phyloP scores from a whole-genome alignment of 1,140 invertebrate species.

The Drosophila parvula region DNA sequence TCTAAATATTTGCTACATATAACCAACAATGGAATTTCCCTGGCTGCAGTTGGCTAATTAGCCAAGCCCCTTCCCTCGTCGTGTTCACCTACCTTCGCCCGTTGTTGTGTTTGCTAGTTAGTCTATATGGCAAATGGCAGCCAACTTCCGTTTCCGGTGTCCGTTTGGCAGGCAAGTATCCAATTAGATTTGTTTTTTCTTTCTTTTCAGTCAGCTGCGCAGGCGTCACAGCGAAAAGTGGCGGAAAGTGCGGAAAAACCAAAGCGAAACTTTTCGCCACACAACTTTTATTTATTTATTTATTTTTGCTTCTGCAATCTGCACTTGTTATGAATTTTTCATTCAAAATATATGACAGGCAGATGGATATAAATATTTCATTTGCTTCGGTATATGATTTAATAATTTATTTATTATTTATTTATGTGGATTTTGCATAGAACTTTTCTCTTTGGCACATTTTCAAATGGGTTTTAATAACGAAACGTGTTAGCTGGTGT shows the following conservation, averaged over 20 bases:
- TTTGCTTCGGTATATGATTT: conserved; percentile 10
- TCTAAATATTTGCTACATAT: background rate
- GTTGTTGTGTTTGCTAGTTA: conserved; percentile 17
- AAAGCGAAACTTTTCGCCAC: conserved; percentile 25
- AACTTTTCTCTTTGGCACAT: conserved; percentile 49
- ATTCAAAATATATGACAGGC: conserved; percentile 17
- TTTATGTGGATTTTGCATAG: conserved; percentile 6
- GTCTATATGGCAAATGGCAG: conserved; percentile 58
- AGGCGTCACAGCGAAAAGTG: conserved; percentile 63
- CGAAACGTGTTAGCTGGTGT: conserved; percentile 20
- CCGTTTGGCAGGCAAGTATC: conserved; percentile 54
- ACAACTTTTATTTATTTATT: conserved; percentile 36
- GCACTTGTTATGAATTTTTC: conserved; percentile 41
- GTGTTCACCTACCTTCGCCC: conserved; percentile 17
- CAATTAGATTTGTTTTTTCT: conserved; percentile 59
- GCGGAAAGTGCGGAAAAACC: conserved; percentile 24
- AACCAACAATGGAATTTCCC: conserved; percentile 19
- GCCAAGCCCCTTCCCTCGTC: background rate
- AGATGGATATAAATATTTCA: conserved; percentile 34
- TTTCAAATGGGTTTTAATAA: conserved; percentile 44
- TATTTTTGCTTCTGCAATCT: conserved; percentile 31
- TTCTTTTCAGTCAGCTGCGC: conserved; percentile 60
- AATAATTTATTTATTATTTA: conserved; percentile 26
- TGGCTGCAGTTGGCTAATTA: conserved; percentile 30
- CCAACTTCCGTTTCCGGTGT: conserved; percentile 61